Conservation (phyloP, 1,140 invertebrate species). For the Drosophila repletoides region DNA sequence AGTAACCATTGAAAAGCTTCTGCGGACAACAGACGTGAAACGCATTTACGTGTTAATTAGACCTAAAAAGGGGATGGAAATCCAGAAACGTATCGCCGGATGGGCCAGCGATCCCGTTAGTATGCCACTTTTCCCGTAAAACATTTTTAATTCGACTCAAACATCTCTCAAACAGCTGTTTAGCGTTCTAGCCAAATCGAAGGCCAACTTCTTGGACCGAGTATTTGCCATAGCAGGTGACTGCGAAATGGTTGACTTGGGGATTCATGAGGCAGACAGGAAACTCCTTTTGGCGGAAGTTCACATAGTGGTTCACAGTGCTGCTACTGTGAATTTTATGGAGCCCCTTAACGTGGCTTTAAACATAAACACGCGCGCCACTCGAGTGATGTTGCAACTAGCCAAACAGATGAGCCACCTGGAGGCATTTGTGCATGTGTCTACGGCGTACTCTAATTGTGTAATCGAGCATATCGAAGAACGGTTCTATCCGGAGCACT, state of each 20-base stretch:
- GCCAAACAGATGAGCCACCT: conserved; percentile 86
- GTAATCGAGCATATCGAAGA: conserved; percentile 85
- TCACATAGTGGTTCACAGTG: conserved; percentile 90
- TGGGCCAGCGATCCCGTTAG: conserved; percentile 84
- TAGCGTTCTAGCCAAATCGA: conserved; percentile 4
- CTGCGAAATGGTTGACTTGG: conserved; percentile 85
- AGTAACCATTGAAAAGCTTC: conserved; percentile 90
- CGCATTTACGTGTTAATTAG: conserved; percentile 90
- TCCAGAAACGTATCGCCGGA: conserved; percentile 86
- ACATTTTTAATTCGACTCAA: rapidly evolving
- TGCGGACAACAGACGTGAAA: conserved; percentile 87
- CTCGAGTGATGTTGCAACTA: conserved; percentile 83
- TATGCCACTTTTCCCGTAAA: not conserved
- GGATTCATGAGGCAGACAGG: conserved; percentile 85
- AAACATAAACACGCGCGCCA: conserved; percentile 85
- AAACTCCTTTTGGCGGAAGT: conserved; percentile 80
- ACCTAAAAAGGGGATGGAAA: conserved; percentile 88
- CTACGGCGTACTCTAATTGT: conserved; percentile 89
- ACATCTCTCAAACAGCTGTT: conserved; percentile 22
- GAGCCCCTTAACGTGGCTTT: conserved; percentile 87
- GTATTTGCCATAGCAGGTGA: conserved; percentile 84
- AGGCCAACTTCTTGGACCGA: conserved; percentile 11
- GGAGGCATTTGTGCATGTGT: conserved; percentile 87
- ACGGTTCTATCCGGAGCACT: conserved; percentile 87
- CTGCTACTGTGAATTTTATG: conserved; percentile 92